Evolutionary conservation across 2,888 invertebrate genomes (phyloP).

Genomic region (Drosophila borborema): DNA sequence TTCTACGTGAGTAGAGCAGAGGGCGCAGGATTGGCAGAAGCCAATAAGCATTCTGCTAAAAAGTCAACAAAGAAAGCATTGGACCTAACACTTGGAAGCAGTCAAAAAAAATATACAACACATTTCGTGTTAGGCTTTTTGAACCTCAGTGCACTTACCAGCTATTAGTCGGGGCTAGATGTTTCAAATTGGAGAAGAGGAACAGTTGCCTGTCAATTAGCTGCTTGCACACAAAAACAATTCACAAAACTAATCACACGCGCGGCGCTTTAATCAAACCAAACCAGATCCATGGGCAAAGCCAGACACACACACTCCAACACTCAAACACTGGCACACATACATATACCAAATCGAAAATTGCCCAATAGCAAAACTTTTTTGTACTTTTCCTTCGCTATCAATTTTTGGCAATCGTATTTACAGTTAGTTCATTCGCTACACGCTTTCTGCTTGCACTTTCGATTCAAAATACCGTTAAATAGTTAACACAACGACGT

Average conservation of each 20-base stretch:
- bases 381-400: conserved; percentile 39
- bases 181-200: conserved; percentile 1
- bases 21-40: conserved; percentile 13
- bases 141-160: conserved; percentile 39
- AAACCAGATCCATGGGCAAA: not conserved
- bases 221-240: conserved; percentile 63
- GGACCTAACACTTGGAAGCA: not conserved
- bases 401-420: conserved; percentile 32
- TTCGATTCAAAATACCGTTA: conserved; percentile 72
- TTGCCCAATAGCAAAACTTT: conserved; percentile 64
- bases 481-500: conserved; percentile 13
- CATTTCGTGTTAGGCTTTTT: conserved; percentile 1
- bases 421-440: conserved; percentile 38
- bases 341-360: conserved; percentile 60
- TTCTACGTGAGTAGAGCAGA: conserved; percentile 29
- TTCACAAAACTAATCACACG: conserved; percentile 62
- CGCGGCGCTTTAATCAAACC: conserved; percentile 70
- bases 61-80: conserved; percentile 49
- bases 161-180: conserved; percentile 23
- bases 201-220: conserved; percentile 48
- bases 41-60: conserved; percentile 57
- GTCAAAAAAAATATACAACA: not conserved
- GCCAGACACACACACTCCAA: conserved; percentile 19
- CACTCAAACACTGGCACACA: conserved; percentile 10
- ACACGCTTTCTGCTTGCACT: conserved; percentile 57